Percentiles rank a stretch among this genome's conserved stretches.
Conservation (phyloP, 2,888 invertebrate species). For the Diadromus collaris region DNA sequence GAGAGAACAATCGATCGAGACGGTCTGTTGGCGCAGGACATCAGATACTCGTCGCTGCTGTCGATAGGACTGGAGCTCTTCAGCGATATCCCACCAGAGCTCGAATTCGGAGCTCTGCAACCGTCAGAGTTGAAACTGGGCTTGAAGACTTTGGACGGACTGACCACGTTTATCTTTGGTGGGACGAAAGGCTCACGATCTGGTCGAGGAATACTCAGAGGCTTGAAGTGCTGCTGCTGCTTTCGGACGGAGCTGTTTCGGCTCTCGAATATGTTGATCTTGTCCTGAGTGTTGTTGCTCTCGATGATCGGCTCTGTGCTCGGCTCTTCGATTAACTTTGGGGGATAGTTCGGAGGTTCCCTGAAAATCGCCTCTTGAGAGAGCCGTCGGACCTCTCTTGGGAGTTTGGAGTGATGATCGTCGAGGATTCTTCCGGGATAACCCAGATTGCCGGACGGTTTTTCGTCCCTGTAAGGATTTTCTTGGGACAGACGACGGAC, state of each 20-base stretch:
- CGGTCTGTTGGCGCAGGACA: constrained; percentile 75
- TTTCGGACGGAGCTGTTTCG: constrained; percentile 61
- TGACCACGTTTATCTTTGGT: constrained; percentile 67
- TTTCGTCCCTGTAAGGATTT: constrained; percentile 10
- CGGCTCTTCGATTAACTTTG: constrained; percentile 9
- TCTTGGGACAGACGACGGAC: constrained; percentile 16
- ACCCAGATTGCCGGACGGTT: neutral
- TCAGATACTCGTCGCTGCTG: constrained; percentile 77
- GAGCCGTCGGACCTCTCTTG: constrained; percentile 5
- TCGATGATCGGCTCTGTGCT: constrained; percentile 61
- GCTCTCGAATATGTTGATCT: constrained; percentile 72
- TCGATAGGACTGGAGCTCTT: constrained; percentile 67
- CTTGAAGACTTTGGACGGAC: constrained; percentile 62
- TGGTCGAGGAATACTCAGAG: constrained; percentile 64
- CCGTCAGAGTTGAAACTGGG: constrained; percentile 50
- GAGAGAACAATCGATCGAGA: constrained; percentile 79
- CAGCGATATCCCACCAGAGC: neutral
- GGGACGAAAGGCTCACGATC: constrained; percentile 54
- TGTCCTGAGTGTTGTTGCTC: constrained; percentile 70
- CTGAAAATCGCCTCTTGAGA: constrained; percentile 19
- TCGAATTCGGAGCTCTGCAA: neutral
- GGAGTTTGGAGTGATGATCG: neutral
- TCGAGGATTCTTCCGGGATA: constrained; percentile 10
- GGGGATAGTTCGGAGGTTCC: constrained; percentile 18
- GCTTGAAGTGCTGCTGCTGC: constrained; percentile 64